These are phyloP conservation scores for Triplophysa dalaica DNA, from an alignment of 2,113 vertebrate genomes.

Conservation along the genomic window DNA sequence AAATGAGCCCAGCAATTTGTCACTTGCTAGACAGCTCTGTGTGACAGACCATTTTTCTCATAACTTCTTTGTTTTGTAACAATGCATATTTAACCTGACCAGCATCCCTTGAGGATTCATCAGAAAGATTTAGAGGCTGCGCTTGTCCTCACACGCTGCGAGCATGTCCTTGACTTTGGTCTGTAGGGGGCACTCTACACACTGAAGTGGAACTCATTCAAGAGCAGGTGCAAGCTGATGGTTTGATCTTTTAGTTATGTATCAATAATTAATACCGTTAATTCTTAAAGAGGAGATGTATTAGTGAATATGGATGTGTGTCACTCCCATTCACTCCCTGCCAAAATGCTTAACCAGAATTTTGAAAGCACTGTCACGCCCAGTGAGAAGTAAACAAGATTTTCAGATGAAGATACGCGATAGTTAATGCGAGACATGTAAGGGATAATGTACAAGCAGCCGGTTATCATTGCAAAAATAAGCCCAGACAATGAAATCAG, in stretches of 20 bases:
- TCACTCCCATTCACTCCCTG: no score
- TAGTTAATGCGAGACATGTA: neutral
- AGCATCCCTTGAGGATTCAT: constrained; percentile 11
- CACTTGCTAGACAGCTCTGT: neutral
- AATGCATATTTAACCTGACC: neutral
- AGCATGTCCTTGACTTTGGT: constrained; percentile 37
- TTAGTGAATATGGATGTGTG: no score
- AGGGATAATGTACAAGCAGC: no score
- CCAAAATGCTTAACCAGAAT: no score
- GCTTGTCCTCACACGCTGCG: neutral
- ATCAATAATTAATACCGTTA: constrained; percentile 53
- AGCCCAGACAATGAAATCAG: no score
- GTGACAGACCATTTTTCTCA: constrained; percentile 6
- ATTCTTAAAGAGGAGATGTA: constrained; percentile 28
- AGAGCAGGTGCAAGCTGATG: neutral
- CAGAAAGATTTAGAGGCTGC: constrained; percentile 46
- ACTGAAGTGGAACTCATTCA: neutral
- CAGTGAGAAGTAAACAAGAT: constrained; percentile 32
- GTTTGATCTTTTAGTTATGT: neutral
- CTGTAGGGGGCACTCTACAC: neutral
- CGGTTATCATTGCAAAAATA: no score
- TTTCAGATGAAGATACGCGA: constrained; percentile 3
- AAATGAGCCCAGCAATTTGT: neutral
- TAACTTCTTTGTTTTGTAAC: neutral
- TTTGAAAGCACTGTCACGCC: neutral